These are phyloP conservation scores for Arvicanthis niloticus DNA, from an alignment of 2,113 vertebrate genomes.

Conservation along the genomic window DNA sequence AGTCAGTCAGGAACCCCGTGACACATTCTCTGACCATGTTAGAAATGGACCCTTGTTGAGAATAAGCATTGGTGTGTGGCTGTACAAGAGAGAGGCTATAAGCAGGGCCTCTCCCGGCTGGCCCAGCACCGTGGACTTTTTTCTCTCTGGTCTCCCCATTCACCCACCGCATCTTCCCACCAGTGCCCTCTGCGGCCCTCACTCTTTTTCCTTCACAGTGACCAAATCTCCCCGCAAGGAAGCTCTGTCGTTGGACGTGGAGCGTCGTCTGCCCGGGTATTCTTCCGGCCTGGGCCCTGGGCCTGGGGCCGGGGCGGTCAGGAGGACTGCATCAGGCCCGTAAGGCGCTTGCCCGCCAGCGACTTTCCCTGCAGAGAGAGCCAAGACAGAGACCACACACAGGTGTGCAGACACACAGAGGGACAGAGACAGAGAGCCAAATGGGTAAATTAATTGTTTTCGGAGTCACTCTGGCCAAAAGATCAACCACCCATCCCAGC, in stretches of 20 bases:
- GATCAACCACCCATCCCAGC: neutral
- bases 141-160: constrained; percentile 2
- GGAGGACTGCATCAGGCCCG: constrained; percentile 98
- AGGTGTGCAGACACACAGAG: constrained; percentile 61
- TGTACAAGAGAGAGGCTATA: constrained; percentile 77
- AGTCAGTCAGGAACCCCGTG: neutral
- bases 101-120: constrained; percentile 47
- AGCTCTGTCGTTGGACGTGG: constrained; percentile 71
- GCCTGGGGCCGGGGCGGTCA: constrained; percentile 85
- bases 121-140: constrained; percentile 6
- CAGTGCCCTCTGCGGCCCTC: neutral
- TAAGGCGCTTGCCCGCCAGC: constrained; percentile 96
- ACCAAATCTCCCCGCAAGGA: constrained; percentile 78
- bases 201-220: constrained; percentile 77
- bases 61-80: constrained; percentile 43
- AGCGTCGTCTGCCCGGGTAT: constrained; percentile 51
- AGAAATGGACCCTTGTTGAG: constrained; percentile 73
- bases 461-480: neutral
- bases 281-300: constrained; percentile 56
- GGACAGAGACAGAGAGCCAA: constrained; percentile 79
- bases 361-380: constrained; percentile 94
- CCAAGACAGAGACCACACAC: constrained; percentile 47
- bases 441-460: constrained; percentile 62
- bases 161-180: constrained; percentile 54
- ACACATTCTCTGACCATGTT: neutral